phyloP scores from a whole-genome alignment of 2,888 invertebrate genomes.

The Oxycera nigricornis region DNA sequence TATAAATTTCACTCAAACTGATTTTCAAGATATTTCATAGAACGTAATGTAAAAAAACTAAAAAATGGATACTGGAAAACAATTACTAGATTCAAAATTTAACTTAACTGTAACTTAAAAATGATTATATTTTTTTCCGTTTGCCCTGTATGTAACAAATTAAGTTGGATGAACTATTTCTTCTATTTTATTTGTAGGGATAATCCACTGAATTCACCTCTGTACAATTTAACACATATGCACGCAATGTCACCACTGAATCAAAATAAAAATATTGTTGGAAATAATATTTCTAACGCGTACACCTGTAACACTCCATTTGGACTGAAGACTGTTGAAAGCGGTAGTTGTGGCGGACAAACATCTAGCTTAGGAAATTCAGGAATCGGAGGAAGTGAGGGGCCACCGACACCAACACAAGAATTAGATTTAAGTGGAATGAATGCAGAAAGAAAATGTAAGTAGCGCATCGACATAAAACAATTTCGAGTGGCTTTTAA shows the following conservation, averaged over 20 bases:
- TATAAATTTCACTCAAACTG: no score
- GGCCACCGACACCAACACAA: constrained; percentile 80
- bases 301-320: constrained; percentile 60
- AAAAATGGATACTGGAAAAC: no score
- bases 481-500: not conserved
- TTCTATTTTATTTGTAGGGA: constrained; percentile 55
- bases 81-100: no score
- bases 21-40: no score
- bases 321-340: constrained; percentile 59
- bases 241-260: constrained; percentile 60
- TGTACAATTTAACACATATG: constrained; percentile 59
- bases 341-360: constrained; percentile 49
- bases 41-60: no score
- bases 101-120: not conserved
- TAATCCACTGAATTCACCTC: constrained; percentile 59
- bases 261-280: constrained; percentile 56
- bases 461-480: constrained; percentile 56
- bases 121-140: no score
- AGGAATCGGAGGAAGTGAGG: constrained; percentile 61
- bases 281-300: constrained; percentile 50
- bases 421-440: constrained; percentile 69
- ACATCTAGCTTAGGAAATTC: constrained; percentile 44
- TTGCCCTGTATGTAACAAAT: no score
- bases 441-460: constrained; percentile 71
- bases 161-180: no score